phyloP scores from a whole-genome alignment of 1,140 invertebrate species.

The Rhopalosiphum padi region DNA sequence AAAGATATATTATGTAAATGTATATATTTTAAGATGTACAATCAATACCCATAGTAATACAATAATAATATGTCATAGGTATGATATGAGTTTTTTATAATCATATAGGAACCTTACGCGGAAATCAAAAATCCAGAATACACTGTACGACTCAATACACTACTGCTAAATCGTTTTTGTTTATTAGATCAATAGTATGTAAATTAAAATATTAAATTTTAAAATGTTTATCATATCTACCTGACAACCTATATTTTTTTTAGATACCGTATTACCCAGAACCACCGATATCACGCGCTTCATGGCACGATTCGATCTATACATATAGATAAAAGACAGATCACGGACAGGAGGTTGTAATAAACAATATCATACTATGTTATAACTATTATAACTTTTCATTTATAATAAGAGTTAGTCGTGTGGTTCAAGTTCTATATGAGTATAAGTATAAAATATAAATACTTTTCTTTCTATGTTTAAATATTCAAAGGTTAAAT shows the following conservation, averaged over 20 bases:
- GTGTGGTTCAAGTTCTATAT: background rate
- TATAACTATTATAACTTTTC: background rate
- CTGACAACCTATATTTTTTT: background rate
- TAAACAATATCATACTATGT: background rate
- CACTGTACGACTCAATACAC: background rate
- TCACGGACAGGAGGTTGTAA: background rate
- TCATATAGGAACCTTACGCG: too few species aligned
- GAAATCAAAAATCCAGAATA: background rate
- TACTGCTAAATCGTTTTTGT: background rate
- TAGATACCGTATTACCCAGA: background rate
- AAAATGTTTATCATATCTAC: background rate
- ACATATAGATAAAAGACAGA: background rate
- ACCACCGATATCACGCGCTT: background rate
- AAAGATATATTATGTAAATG: background rate
- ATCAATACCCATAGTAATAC: background rate
- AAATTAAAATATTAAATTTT: background rate
- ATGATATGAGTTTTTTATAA: too few species aligned
- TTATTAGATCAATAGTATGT: background rate
- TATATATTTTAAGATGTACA: background rate
- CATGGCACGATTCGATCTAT: background rate
- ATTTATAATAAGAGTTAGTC: background rate
- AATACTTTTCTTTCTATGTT: background rate
- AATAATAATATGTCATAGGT: too few species aligned
- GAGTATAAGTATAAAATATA: background rate
- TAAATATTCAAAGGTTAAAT: background rate